Conservation (phyloP, 2,113 vertebrate genomes). For the Hemichromis elongatus region DNA sequence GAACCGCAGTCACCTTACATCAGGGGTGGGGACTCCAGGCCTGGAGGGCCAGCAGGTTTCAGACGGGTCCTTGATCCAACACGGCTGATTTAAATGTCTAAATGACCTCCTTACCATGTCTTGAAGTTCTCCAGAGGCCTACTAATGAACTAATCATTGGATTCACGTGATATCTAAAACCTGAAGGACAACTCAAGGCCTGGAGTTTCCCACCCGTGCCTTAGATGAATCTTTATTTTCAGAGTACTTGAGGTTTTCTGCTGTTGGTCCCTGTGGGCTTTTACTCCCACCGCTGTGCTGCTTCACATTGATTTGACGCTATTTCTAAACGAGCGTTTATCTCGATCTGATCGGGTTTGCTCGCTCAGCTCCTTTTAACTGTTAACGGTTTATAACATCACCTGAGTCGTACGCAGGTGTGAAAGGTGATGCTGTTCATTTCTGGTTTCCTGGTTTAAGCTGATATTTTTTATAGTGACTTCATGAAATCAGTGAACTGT, state of each 20-base stretch:
- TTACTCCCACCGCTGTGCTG: background rate
- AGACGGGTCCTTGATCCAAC: background rate
- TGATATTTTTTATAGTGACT: background rate
- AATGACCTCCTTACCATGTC: background rate
- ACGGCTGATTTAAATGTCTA: rapidly evolving
- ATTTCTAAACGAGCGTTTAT: background rate
- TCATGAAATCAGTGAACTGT: background rate
- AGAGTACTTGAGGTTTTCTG: background rate
- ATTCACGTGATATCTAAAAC: background rate
- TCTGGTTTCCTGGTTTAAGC: rapidly evolving
- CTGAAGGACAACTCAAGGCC: background rate
- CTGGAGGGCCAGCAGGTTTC: background rate
- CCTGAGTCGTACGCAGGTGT: background rate
- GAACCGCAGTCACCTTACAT: rapidly evolving
- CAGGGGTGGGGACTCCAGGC: background rate
- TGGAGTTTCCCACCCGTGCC: background rate
- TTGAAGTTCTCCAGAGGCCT: background rate
- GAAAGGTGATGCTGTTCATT: background rate
- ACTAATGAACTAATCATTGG: background rate
- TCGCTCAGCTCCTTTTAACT: rapidly evolving
- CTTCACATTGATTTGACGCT: background rate
- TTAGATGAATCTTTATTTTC: background rate
- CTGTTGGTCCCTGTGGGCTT: background rate
- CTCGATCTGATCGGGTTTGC: background rate
- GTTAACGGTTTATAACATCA: rapidly evolving